These are phyloP conservation scores for Ciconia nigra DNA, from an alignment of 2,797 vertebrate species.

Conservation along the genomic window DNA sequence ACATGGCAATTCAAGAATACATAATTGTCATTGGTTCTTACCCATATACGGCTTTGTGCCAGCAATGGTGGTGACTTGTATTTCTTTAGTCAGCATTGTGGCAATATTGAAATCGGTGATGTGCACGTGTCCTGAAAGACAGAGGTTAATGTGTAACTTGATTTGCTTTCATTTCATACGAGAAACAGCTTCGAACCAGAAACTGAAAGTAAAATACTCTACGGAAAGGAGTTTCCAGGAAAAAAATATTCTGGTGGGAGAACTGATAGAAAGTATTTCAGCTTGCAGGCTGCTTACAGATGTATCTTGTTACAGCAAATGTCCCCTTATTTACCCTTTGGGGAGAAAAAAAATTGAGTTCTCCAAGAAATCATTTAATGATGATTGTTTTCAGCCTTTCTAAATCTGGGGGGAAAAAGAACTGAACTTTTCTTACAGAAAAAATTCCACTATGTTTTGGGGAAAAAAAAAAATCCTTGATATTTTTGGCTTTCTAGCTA, in stretches of 20 bases:
- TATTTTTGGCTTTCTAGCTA: background rate
- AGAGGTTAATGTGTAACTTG: background rate
- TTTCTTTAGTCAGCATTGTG: conserved; percentile 85
- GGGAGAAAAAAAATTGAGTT: background rate
- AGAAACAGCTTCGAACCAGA: background rate
- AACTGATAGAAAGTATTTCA: background rate
- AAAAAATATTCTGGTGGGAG: background rate
- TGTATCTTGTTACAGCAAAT: background rate
- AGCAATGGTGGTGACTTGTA: conserved; percentile 87
- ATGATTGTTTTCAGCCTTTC: background rate
- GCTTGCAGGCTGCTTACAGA: background rate
- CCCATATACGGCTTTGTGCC: conserved; percentile 99
- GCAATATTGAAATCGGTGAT: conserved; percentile 98
- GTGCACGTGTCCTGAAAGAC: conserved; percentile 87
- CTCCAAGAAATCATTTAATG: background rate
- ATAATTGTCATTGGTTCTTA: conserved; percentile 17
- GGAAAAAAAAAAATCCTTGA: background rate
- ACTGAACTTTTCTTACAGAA: background rate
- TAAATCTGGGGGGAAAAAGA: background rate
- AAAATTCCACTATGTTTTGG: background rate
- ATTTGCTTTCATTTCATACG: background rate
- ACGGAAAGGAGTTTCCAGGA: background rate
- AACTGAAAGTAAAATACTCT: background rate
- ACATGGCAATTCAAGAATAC: fast-evolving
- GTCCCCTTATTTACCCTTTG: background rate